Conservation (phyloP, 2,888 invertebrate genomes). For the Gortyna flavago region DNA sequence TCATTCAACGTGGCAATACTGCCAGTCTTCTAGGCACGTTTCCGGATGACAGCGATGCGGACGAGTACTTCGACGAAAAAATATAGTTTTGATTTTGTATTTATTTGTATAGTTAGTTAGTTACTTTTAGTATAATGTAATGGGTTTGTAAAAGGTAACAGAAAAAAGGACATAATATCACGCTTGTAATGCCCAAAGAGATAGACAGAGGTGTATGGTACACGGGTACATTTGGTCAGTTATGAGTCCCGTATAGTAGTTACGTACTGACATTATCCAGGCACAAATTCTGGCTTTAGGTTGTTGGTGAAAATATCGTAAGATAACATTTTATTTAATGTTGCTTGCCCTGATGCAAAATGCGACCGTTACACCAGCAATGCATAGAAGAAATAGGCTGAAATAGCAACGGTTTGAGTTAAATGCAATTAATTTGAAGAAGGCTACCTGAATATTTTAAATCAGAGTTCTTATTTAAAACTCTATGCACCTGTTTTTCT, state of each 20-base stretch:
- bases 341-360: neutral
- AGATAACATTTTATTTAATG: no score
- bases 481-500: neutral
- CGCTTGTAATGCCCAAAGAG: no score
- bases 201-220: neutral
- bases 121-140: no score
- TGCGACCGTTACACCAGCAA: neutral
- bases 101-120: no score
- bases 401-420: neutral
- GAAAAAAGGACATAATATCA: neutral
- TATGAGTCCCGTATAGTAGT: neutral
- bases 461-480: neutral
- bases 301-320: neutral
- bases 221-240: no score
- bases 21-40: no score
- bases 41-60: no score
- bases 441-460: no score
- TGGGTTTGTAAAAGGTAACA: neutral
- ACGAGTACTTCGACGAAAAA: no score
- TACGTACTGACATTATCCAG: neutral
- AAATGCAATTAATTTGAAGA: neutral
- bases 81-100: no score
- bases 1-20: no score
- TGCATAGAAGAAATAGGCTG: neutral
- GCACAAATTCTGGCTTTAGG: neutral